Evolutionary conservation across 2,797 vertebrate genomes (phyloP), one percentile per base, ranked within the genome.

Genomic region (Ctenopoma multispine): DNA sequence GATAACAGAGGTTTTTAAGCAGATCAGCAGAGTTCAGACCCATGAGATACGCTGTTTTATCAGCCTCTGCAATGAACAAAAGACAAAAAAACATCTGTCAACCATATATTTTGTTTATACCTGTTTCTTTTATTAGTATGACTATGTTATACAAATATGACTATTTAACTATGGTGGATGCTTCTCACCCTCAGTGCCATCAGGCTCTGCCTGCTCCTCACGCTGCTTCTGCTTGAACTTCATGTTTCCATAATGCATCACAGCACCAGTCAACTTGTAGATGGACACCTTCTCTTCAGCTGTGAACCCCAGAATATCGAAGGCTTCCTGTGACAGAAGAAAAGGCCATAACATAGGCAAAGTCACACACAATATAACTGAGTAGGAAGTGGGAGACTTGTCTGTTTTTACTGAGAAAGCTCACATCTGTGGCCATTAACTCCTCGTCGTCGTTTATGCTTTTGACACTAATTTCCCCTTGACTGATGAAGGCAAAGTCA

Each of bases 201-300:
- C 71, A 4, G 75, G 75, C 58, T 96, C 95, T 0, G 94, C 95
- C 14, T 96, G 95, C 66, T 96, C 95, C 79, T 96, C 95, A 49
- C 95, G 84, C 75, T 92, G 95, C 57, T 96, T 96, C 85, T 96
- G 95, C 87, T 96, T 96, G 90, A 96, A 96, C 66, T 94, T 96
- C 90, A 96, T 69, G 82, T 96, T 96, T 27, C 96, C 95, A 0
- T 95, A 94, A 77, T 96, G 95, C 94, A 96, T 95, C 67, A 95
- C 93, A 4, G 95, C 95, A 0, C 96, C 95, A 0, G 94, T 96
- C 72, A 96, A 87, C 84, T 96, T 96, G 72, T 96, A 96, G 84
- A 96, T 95, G 71, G 92, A 91, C 0, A 86, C 77, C 6, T 95
- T 96, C 3, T 96, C 95, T 0, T 96, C 95, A 47, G 75, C 0